Percentiles rank a stretch among this genome's conserved stretches.
Conservation (phyloP, 2,797 vertebrate genomes). For the Sebastes ruberrimus region DNA sequence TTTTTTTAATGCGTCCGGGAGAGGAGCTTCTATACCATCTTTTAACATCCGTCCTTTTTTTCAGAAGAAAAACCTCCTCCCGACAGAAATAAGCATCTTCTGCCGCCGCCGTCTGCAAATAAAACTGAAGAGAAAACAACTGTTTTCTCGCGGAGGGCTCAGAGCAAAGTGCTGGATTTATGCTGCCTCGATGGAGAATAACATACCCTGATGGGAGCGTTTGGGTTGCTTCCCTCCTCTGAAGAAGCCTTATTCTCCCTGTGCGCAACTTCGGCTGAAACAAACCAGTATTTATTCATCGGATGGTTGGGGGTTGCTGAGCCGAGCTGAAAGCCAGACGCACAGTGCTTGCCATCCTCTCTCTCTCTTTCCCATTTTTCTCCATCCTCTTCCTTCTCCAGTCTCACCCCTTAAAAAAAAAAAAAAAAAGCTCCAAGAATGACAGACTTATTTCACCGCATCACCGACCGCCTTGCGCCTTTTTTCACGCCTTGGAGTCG, state of each 20-base stretch:
- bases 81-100: background rate
- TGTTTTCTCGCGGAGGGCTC: background rate
- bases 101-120: background rate
- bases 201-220: slow-evolving; percentile 43
- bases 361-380: too few relatives aligned
- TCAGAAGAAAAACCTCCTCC: background rate
- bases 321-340: slow-evolving; percentile 40
- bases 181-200: slow-evolving; percentile 12
- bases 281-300: slow-evolving; percentile 44
- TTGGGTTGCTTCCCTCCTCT: slow-evolving; percentile 17
- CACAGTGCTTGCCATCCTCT: background rate
- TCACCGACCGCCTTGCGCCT: slow-evolving; percentile 30
- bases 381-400: background rate
- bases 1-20: background rate
- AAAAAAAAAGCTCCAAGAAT: slow-evolving; percentile 37
- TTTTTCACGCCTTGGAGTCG: slow-evolving; percentile 52
- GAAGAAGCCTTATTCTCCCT: slow-evolving; percentile 17
- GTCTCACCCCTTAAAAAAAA: background rate
- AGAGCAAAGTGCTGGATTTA: slow-evolving; percentile 24
- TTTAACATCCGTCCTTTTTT: background rate
- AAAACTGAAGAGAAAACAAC: slow-evolving; percentile 12
- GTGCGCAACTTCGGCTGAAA: slow-evolving; percentile 67
- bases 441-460: slow-evolving; percentile 57
- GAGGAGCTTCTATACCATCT: background rate
- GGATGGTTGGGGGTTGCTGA: slow-evolving; percentile 35